These are phyloP conservation scores for Oxytorus armatus DNA, from an alignment of 2,888 invertebrate species.

Conservation along the genomic window DNA sequence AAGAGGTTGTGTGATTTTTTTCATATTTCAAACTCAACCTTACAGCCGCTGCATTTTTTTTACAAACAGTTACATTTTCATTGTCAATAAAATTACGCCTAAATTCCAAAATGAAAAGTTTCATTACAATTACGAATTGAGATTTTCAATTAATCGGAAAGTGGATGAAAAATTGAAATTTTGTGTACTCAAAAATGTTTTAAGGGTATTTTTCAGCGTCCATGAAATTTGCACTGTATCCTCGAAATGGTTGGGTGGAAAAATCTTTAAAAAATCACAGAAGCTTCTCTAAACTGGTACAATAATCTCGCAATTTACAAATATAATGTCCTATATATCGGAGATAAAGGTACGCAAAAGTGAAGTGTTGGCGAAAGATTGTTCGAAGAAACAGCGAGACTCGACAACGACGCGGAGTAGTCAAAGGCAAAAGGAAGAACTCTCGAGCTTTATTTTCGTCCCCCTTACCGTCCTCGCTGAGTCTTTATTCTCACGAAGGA, in stretches of 20 bases:
- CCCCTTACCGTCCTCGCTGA: conserved; percentile 12
- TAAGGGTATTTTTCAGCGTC: too few relatives aligned
- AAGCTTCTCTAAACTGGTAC: not conserved
- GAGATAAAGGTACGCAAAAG: conserved; percentile 72
- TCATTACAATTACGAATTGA: too few relatives aligned
- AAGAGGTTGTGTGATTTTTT: not conserved
- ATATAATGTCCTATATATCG: not conserved
- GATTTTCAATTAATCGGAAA: too few relatives aligned
- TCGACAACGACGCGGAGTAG: not conserved
- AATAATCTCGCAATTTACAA: not conserved
- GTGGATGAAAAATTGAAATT: too few relatives aligned
- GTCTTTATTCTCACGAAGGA: conserved; percentile 66
- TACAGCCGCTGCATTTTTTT: too few relatives aligned
- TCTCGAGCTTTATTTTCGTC: conserved; percentile 54
- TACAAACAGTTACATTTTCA: too few relatives aligned
- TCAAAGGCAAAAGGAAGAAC: conserved; percentile 55
- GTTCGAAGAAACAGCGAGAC: conserved; percentile 32
- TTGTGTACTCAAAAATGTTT: too few relatives aligned
- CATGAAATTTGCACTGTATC: not conserved
- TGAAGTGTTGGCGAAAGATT: conserved; percentile 29
- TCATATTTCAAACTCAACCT: too few relatives aligned
- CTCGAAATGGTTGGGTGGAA: not conserved
- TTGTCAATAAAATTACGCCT: too few relatives aligned
- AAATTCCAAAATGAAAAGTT: too few relatives aligned
- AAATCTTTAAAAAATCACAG: not conserved